phyloP scores from a whole-genome alignment of 2,113 vertebrate species.

The Gavia stellata region DNA sequence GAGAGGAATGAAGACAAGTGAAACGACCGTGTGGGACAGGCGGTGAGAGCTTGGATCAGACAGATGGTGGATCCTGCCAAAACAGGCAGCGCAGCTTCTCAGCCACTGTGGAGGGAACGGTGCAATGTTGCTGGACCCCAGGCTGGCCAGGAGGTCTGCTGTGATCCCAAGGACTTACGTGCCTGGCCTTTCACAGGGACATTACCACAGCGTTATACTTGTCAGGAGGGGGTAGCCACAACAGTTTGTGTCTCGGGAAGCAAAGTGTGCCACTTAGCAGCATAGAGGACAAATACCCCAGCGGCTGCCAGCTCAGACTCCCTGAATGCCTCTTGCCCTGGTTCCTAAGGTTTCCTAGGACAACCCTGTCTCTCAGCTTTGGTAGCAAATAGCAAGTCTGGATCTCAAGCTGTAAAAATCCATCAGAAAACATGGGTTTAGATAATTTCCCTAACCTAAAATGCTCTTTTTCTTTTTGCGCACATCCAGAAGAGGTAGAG shows the following conservation, averaged over 20 bases:
- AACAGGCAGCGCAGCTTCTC: neutral
- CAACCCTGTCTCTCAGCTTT: neutral
- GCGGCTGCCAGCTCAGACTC: neutral
- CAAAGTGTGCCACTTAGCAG: neutral
- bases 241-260: neutral
- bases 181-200: neutral
- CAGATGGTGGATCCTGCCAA: neutral
- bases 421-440: neutral
- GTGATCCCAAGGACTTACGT: neutral
- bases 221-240: neutral
- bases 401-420: neutral
- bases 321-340: neutral
- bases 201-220: neutral
- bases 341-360: neutral
- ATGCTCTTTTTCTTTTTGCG: neutral
- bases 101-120: neutral
- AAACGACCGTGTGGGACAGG: neutral
- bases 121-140: neutral
- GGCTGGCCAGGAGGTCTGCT: neutral
- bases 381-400: neutral
- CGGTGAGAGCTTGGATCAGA: neutral
- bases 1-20: neutral
- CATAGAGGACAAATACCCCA: neutral
- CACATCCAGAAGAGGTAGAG: neutral
- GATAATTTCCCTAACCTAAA: neutral